Evolutionary conservation across 2,888 invertebrate species (phyloP).

Genomic region (Ophion ellenae): DNA sequence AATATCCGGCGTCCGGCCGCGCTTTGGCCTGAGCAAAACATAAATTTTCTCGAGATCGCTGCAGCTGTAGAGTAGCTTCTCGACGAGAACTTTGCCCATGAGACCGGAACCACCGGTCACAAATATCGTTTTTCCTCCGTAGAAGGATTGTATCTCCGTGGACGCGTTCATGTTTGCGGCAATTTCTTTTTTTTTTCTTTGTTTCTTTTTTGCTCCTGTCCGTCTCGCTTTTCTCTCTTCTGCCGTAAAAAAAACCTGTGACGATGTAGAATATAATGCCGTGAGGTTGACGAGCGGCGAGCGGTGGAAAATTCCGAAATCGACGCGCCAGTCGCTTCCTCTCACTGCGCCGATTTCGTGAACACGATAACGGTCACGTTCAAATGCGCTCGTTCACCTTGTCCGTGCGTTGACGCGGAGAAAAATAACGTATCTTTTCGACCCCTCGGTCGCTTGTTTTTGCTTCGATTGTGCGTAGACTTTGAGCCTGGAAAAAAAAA

Average conservation of each 20-base stretch:
- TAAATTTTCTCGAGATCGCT: slow-evolving; percentile 82
- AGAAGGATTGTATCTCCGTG: slow-evolving; percentile 77
- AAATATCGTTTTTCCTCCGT: slow-evolving; percentile 80
- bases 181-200: background rate
- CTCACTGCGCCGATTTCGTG: background rate
- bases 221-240: background rate
- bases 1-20: slow-evolving; percentile 79
- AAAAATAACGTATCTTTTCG: background rate
- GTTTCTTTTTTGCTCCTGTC: background rate
- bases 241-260: background rate
- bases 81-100: slow-evolving; percentile 84
- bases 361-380: background rate
- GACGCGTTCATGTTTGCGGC: background rate
- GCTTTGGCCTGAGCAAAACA: slow-evolving; percentile 81
- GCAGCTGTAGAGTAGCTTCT: slow-evolving; percentile 82
- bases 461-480: no score
- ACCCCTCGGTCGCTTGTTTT: background rate
- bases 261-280: background rate
- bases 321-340: background rate
- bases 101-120: slow-evolving; percentile 84
- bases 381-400: slow-evolving; percentile 7
- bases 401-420: background rate
- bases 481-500: no score
- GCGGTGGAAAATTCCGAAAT: slow-evolving; percentile 40
- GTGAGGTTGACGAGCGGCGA: background rate